phyloP scores from a whole-genome alignment of 2,888 invertebrate species.

The Cordilura impudica region DNA sequence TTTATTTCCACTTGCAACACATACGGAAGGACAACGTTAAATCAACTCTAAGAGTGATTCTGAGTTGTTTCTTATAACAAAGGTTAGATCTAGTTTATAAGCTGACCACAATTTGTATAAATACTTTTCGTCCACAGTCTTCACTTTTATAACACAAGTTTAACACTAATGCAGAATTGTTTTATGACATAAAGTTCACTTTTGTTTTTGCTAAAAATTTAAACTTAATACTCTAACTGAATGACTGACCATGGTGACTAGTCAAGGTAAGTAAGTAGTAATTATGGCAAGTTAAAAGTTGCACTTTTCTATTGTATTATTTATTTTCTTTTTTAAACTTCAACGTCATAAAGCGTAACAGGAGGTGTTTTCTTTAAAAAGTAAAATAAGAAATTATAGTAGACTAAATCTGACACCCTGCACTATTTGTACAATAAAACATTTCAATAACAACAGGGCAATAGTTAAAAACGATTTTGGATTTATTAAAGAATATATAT shows the following conservation, averaged over 20 bases:
- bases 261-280: conserved; percentile 25
- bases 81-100: too few relatives aligned
- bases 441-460: too few relatives aligned
- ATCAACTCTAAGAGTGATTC: too few relatives aligned
- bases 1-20: too few relatives aligned
- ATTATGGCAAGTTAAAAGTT: conserved; percentile 8
- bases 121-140: background rate
- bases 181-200: background rate
- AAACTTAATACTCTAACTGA: background rate
- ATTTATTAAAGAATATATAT: too few relatives aligned
- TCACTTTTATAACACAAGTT: background rate
- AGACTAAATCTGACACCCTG: too few relatives aligned
- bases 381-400: too few relatives aligned
- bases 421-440: too few relatives aligned
- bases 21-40: too few relatives aligned
- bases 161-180: background rate
- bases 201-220: background rate
- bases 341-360: background rate
- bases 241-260: background rate
- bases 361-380: background rate
- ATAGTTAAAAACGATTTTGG: too few relatives aligned
- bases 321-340: background rate
- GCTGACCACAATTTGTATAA: too few relatives aligned
- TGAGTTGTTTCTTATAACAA: too few relatives aligned
- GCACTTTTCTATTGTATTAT: background rate